Evolutionary conservation across 1,140 invertebrate species (phyloP).

Genomic region (Achroia grisella): DNA sequence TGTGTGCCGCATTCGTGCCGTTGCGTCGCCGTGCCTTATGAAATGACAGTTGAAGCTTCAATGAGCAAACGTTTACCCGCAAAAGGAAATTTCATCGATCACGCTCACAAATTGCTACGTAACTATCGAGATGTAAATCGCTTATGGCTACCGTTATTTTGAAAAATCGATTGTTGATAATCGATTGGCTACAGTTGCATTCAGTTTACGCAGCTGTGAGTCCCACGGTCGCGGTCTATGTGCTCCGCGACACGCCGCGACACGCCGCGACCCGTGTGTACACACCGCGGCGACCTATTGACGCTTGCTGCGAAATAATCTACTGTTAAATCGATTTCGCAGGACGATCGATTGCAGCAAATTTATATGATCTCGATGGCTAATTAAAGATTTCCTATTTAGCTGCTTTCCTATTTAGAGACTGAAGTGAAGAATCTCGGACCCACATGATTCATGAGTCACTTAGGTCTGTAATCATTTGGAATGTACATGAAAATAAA

Average conservation of each 20-base stretch:
- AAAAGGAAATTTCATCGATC: conserved; percentile 62
- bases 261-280: conserved; percentile 22
- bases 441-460: too few relatives aligned
- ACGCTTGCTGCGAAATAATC: conserved; percentile 32
- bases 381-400: conserved; percentile 10
- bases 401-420: too few relatives aligned
- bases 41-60: conserved; percentile 65
- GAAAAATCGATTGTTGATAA: conserved; percentile 63
- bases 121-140: conserved; percentile 64
- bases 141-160: conserved; percentile 60
- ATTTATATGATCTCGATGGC: conserved; percentile 25
- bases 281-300: conserved; percentile 20
- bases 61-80: conserved; percentile 57
- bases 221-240: conserved; percentile 55
- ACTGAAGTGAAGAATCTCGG: too few relatives aligned
- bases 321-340: conserved; percentile 46
- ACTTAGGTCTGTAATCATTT: too few relatives aligned
- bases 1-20: conserved; percentile 37
- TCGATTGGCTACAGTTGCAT: conserved; percentile 61
- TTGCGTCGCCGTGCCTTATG: conserved; percentile 57
- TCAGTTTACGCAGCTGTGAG: conserved; percentile 49
- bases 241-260: conserved; percentile 18
- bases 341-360: conserved; percentile 39
- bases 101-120: conserved; percentile 60
- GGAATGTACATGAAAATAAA: too few relatives aligned